Conservation (phyloP, 2,113 vertebrate genomes). For the Paracanthobrama guichenoti region DNA sequence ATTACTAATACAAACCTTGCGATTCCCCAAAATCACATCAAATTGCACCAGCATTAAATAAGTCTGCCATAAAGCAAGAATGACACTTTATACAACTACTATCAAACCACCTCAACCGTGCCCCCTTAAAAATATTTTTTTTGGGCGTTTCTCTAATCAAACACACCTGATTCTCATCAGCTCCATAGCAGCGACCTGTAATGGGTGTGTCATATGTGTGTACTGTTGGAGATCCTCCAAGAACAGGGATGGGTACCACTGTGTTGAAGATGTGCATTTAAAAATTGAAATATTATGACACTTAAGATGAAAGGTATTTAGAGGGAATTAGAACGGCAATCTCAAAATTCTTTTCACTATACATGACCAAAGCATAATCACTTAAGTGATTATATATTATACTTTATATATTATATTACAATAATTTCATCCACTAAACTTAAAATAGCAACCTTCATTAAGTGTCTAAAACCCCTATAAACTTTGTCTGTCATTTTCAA, state of each 20-base stretch:
- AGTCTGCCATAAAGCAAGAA: background rate
- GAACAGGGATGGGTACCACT: conserved; percentile 3
- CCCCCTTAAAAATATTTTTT: background rate
- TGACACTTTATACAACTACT: background rate
- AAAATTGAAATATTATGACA: background rate
- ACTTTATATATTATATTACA: background rate
- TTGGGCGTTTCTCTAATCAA: background rate
- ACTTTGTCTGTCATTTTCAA: background rate
- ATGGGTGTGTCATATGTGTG: conserved; percentile 16
- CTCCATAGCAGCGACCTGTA: background rate
- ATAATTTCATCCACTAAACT: background rate
- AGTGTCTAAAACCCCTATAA: background rate
- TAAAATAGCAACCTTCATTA: background rate
- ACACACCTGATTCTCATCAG: background rate
- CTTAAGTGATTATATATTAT: background rate
- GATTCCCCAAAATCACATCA: background rate
- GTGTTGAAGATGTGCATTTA: background rate
- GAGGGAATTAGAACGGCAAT: background rate
- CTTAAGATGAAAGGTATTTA: background rate
- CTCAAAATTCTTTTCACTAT: background rate
- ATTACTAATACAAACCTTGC: background rate
- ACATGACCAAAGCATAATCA: background rate
- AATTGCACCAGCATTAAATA: background rate
- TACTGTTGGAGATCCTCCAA: background rate
- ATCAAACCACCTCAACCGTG: background rate